phyloP scores from a whole-genome alignment of 2,797 vertebrate species.

The Pelodytes ibericus region DNA sequence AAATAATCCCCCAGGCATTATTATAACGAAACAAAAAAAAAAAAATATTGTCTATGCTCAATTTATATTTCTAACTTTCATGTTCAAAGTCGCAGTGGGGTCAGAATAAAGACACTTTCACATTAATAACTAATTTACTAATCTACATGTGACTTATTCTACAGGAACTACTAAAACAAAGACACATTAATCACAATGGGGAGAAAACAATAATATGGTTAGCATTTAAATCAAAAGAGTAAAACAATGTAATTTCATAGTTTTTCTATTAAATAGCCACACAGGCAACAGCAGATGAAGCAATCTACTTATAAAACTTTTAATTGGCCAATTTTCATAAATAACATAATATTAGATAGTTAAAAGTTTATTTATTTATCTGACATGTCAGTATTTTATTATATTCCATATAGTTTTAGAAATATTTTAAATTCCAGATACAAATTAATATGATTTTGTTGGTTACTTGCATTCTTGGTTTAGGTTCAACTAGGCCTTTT shows the following conservation, averaged over 20 bases:
- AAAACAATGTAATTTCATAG: conserved; percentile 11
- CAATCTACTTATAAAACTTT: neutral
- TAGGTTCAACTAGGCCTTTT: neutral
- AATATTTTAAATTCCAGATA: neutral
- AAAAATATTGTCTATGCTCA: conserved; percentile 36
- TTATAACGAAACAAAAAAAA: conserved; percentile 38
- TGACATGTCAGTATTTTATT: too few species aligned
- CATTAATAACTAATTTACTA: conserved; percentile 42
- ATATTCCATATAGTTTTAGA: neutral
- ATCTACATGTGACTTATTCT: conserved; percentile 25
- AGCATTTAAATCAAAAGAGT: conserved; percentile 20
- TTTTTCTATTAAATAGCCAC: conserved; percentile 9
- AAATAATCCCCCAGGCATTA: conserved; percentile 50
- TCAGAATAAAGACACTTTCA: conserved; percentile 41
- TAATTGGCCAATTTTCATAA: neutral
- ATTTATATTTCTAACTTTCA: conserved; percentile 44
- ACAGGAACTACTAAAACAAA: neutral
- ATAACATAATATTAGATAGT: neutral
- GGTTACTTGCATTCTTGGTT: neutral
- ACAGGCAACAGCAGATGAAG: neutral
- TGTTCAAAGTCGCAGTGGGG: conserved; percentile 51
- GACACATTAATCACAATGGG: neutral
- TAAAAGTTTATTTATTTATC: too few species aligned
- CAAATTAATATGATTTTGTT: neutral
- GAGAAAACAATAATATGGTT: conserved; percentile 13